These are phyloP conservation scores for Caenorhabditis angaria DNA, from an alignment of 2,888 invertebrate genomes.

Conservation along the genomic window DNA sequence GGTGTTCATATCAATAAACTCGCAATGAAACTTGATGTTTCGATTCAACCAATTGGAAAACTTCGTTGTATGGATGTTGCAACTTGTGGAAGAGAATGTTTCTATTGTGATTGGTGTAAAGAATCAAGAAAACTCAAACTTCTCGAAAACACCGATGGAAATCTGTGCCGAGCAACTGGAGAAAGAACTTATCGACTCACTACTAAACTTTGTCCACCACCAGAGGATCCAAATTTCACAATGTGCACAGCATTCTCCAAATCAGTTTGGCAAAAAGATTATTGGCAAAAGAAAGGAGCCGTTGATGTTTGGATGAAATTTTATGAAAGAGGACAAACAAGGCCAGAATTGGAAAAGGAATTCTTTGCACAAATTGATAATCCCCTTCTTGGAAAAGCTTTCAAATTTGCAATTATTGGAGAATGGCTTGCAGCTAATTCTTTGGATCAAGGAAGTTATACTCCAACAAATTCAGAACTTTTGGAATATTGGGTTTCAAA, in stretches of 20 bases:
- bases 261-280: slow-evolving; percentile 72
- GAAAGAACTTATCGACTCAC: slow-evolving; percentile 67
- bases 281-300: slow-evolving; percentile 72
- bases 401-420: slow-evolving; percentile 71
- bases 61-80: slow-evolving; percentile 71
- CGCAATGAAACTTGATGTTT: slow-evolving; percentile 71
- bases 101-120: slow-evolving; percentile 71
- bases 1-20: slow-evolving; percentile 70
- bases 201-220: slow-evolving; percentile 66
- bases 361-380: slow-evolving; percentile 71
- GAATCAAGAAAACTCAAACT: slow-evolving; percentile 65
- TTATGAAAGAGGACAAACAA: slow-evolving; percentile 64
- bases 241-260: slow-evolving; percentile 71
- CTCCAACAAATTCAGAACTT: slow-evolving; percentile 70
- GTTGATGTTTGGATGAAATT: slow-evolving; percentile 72
- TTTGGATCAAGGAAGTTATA: slow-evolving; percentile 70
- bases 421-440: slow-evolving; percentile 71
- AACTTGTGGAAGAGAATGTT: slow-evolving; percentile 70
- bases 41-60: slow-evolving; percentile 71
- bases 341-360: slow-evolving; percentile 68
- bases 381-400: slow-evolving; percentile 69
- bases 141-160: slow-evolving; percentile 70
- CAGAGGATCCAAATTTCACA: slow-evolving; percentile 71
- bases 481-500: slow-evolving; percentile 72
- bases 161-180: slow-evolving; percentile 68